phyloP scores from a whole-genome alignment of 92 coral and sea anemone genomes.

The Virgularia gustaviana region DNA sequence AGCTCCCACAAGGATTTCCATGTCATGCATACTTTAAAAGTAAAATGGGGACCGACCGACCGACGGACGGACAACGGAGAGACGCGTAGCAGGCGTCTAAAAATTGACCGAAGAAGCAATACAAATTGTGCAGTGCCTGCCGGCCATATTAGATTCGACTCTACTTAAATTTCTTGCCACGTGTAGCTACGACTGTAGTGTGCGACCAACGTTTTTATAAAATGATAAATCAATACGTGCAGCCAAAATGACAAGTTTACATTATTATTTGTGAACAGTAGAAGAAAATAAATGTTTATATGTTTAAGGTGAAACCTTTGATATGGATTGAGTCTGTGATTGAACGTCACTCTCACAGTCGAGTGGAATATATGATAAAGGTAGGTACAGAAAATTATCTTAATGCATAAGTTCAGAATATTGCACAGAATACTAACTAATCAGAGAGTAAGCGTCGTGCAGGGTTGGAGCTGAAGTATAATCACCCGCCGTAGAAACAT shows the following conservation, averaged over 20 bases:
- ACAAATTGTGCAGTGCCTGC: too few species aligned
- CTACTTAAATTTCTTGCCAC: background rate
- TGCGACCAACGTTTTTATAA: conserved; percentile 1
- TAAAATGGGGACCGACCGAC: too few species aligned
- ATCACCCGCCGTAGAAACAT: too few species aligned
- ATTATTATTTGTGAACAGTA: background rate
- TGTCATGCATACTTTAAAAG: too few species aligned
- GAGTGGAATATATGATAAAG: conserved; percentile 98
- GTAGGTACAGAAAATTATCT: conserved; percentile 38
- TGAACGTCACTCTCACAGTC: conserved; percentile 96
- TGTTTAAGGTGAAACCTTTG: conserved; percentile 80
- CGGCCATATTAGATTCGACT: background rate
- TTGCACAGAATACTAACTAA: too few species aligned
- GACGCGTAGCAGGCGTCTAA: too few species aligned
- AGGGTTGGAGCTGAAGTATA: too few species aligned
- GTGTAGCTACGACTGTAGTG: background rate
- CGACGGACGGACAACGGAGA: too few species aligned
- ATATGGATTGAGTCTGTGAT: conserved; percentile 99
- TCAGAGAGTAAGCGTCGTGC: too few species aligned
- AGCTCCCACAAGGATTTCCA: too few species aligned
- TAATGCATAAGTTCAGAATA: too few species aligned
- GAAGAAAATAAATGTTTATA: background rate
- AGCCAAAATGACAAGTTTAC: background rate
- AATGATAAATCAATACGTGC: background rate
- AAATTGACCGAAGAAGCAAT: too few species aligned